Evolutionary conservation across 2,888 invertebrate genomes (phyloP).

Genomic region (Macaria liturata): DNA sequence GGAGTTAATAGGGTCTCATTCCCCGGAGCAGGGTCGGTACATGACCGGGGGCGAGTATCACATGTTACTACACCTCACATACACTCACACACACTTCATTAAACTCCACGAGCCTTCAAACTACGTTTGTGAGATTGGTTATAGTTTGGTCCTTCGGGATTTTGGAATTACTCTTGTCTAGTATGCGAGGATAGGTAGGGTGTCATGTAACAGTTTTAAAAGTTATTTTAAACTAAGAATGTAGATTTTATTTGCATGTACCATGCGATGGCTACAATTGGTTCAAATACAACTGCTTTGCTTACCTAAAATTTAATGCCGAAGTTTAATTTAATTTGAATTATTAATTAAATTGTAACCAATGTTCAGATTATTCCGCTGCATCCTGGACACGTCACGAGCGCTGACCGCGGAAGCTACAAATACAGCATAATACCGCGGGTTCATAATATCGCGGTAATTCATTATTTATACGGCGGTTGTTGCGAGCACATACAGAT

Average conservation of each 20-base stretch:
- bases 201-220: too few species aligned
- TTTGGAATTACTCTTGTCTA: too few species aligned
- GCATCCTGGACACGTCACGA: constrained; percentile 22
- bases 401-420: constrained; percentile 31
- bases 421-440: constrained; percentile 30
- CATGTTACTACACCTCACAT: constrained; percentile 16
- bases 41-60: constrained; percentile 14
- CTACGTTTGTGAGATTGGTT: neutral
- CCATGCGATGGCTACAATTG: too few species aligned
- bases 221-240: too few species aligned
- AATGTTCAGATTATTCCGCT: neutral
- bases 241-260: too few species aligned
- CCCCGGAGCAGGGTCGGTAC: constrained; percentile 11
- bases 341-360: neutral
- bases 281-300: too few species aligned
- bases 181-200: too few species aligned
- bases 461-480: constrained; percentile 34
- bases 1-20: constrained; percentile 21
- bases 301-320: too few species aligned
- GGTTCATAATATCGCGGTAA: constrained; percentile 34
- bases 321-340: too few species aligned
- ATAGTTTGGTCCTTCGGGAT: too few species aligned
- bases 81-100: constrained; percentile 14
- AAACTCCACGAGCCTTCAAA: constrained; percentile 13
- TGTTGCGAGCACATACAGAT: constrained; percentile 29